Evolutionary conservation across 37 sponge, comb jelly and placozoan genomes (phyloP).

Genomic region (Cladorhizidae sp.): DNA sequence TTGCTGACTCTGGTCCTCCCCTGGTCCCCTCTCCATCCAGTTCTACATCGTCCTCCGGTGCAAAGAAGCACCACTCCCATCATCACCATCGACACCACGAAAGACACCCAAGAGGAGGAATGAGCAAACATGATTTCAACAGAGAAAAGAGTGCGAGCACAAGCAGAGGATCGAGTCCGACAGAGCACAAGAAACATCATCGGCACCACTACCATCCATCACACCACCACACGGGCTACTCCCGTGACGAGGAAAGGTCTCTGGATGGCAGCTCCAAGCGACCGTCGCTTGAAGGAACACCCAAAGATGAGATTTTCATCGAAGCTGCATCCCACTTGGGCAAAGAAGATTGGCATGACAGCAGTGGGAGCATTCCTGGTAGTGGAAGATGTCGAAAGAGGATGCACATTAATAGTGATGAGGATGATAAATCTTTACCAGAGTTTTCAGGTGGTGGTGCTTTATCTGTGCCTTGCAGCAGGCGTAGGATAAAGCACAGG

Average conservation of each 20-base stretch:
- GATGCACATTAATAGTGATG: no score
- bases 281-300: no score
- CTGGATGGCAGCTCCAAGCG: no score
- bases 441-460: background rate
- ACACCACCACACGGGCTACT: background rate
- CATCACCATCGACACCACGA: background rate
- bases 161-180: constrained; percentile 7
- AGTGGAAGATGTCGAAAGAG: no score
- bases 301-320: no score
- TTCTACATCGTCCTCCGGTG: background rate
- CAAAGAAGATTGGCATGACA: background rate
- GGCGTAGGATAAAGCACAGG: background rate
- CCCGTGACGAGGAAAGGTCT: no score
- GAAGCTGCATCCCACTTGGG: no score
- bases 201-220: background rate
- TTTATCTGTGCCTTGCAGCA: background rate
- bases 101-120: background rate
- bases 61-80: constrained; percentile 4
- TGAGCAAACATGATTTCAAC: background rate
- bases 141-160: background rate
- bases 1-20: background rate
- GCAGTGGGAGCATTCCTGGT: background rate
- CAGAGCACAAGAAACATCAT: background rate
- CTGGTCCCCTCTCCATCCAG: background rate
- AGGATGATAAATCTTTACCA: no score